phyloP scores from a whole-genome alignment of 2,113 vertebrate species.

The Hepsetus odoe region DNA sequence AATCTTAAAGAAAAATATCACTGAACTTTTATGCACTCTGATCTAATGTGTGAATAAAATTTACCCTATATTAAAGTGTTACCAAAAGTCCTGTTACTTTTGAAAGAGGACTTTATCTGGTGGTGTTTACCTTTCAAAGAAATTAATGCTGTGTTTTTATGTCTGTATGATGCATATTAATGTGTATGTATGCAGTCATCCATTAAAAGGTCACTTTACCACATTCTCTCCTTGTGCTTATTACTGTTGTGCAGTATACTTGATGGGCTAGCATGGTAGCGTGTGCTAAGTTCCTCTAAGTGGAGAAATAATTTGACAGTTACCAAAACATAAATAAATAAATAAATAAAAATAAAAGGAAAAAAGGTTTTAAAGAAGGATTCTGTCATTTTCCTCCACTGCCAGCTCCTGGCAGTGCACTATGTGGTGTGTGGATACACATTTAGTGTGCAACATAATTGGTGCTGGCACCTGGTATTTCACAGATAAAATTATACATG shows the following conservation, averaged over 20 bases:
- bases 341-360: background rate
- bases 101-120: no score
- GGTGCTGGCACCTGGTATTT: constrained; percentile 35
- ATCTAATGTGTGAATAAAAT: no score
- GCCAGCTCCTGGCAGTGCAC: constrained; percentile 18
- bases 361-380: constrained; percentile 17
- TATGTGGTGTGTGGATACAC: constrained; percentile 31
- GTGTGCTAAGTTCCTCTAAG: background rate
- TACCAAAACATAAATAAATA: no score
- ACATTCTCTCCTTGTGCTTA: background rate
- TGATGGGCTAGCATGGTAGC: background rate
- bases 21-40: no score
- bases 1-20: no score
- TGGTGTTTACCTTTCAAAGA: no score
- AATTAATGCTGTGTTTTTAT: no score
- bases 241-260: background rate
- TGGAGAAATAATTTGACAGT: constrained; percentile 4
- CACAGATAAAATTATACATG: constrained; percentile 38
- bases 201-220: no score
- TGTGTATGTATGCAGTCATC: background rate
- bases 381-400: constrained; percentile 1
- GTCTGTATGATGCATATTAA: no score
- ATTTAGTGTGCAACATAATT: constrained; percentile 22
- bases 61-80: no score
- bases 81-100: no score